Percentiles rank a stretch among this genome's conserved stretches.
Conservation (phyloP, 2,888 invertebrate species). For the Oligia latruncula region DNA sequence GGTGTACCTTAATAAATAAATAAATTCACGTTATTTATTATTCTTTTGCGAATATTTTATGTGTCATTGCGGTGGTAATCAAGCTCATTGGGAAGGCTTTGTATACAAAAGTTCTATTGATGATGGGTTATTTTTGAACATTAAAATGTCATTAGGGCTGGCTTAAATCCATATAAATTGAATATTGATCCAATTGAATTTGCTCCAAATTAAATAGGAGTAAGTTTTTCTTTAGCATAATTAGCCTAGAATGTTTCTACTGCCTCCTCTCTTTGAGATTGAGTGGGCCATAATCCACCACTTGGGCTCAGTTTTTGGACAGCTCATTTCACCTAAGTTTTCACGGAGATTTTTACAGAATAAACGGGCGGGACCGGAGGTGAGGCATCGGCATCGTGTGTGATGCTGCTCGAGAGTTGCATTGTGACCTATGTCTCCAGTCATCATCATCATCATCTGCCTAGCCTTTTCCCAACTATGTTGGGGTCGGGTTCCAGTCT, state of each 20-base stretch:
- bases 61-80: conserved; percentile 22
- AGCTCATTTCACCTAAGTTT: not conserved
- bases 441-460: too few relatives aligned
- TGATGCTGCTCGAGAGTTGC: not conserved
- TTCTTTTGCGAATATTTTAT: conserved; percentile 11
- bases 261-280: not conserved
- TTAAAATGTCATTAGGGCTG: conserved; percentile 38
- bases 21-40: not conserved
- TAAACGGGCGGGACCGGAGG: not conserved
- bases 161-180: conserved; percentile 19
- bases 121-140: conserved; percentile 20
- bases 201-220: not conserved
- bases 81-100: not conserved
- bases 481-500: too few relatives aligned
- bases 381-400: not conserved
- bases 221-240: not conserved
- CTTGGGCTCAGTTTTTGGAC: not conserved
- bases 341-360: not conserved
- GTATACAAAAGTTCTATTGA: not conserved
- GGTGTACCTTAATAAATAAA: too few relatives aligned
- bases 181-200: not conserved
- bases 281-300: not conserved
- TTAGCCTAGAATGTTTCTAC: not conserved
- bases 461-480: too few relatives aligned
- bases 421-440: not conserved